Conservation (phyloP, 2,797 vertebrate genomes). For the Chiroxiphia lanceolata region DNA sequence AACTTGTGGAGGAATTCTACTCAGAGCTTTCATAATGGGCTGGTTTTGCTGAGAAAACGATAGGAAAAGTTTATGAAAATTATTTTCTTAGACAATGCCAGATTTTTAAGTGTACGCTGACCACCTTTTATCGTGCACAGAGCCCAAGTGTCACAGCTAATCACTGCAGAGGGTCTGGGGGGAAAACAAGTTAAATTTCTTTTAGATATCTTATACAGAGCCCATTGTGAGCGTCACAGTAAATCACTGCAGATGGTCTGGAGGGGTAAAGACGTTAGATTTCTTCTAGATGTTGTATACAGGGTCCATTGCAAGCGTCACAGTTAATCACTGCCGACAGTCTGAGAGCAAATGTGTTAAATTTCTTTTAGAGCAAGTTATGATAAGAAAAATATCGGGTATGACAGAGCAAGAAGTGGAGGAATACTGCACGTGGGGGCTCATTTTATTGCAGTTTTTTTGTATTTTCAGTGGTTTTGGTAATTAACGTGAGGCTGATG, state of each 20-base stretch:
- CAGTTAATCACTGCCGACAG: not conserved
- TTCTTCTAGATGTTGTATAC: not conserved
- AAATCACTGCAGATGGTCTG: not conserved
- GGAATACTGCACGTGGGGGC: not conserved
- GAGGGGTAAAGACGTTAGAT: not conserved
- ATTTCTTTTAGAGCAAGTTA: not conserved
- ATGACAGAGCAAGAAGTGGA: not conserved
- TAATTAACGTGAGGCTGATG: not conserved
- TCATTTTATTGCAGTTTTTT: not conserved
- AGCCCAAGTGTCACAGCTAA: not conserved
- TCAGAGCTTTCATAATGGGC: not conserved
- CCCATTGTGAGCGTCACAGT: not conserved
- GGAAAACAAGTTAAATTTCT: not conserved
- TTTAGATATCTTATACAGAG: not conserved
- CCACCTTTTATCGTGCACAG: not conserved
- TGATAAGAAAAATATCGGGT: not conserved
- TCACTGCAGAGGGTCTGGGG: not conserved
- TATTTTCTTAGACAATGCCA: not conserved
- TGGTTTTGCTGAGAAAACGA: not conserved
- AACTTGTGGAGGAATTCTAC: not conserved
- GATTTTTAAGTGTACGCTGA: fast-evolving
- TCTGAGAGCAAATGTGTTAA: not conserved
- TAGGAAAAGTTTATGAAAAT: not conserved
- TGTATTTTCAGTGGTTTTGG: not conserved
- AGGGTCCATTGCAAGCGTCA: not conserved